phyloP scores from a whole-genome alignment of 2,113 vertebrate species.

The Heloderma charlesbogerti region DNA sequence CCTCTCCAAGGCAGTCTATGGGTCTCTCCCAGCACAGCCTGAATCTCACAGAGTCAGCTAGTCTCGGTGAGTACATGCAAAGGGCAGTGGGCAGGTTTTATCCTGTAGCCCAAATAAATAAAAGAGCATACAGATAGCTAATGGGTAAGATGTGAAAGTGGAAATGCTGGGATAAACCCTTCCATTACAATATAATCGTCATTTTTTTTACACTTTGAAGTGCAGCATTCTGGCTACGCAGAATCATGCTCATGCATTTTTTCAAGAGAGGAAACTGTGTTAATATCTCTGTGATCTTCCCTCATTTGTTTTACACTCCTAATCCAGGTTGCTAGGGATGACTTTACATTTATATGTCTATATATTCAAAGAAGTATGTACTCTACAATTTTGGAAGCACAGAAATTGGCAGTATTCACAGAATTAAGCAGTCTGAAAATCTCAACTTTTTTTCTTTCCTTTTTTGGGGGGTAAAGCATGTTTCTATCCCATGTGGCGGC shows the following conservation, averaged over 20 bases:
- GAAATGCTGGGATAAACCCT: slow-evolving; percentile 65
- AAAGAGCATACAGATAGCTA: slow-evolving; percentile 32
- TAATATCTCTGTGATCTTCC: slow-evolving; percentile 47
- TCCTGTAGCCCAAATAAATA: slow-evolving; percentile 54
- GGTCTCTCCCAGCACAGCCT: slow-evolving; percentile 91
- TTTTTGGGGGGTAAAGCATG: not conserved
- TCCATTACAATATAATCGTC: slow-evolving; percentile 55
- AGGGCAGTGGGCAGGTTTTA: slow-evolving; percentile 43
- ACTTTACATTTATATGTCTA: slow-evolving; percentile 33
- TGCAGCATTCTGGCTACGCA: slow-evolving; percentile 58
- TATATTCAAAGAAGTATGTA: slow-evolving; percentile 9
- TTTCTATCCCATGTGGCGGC: not conserved
- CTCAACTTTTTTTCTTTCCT: not conserved
- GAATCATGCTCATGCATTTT: slow-evolving; percentile 62
- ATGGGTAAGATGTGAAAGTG: slow-evolving; percentile 54
- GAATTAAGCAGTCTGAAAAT: not conserved
- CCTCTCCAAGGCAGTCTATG: slow-evolving; percentile 81
- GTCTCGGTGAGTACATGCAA: slow-evolving; percentile 85
- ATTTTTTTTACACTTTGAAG: slow-evolving; percentile 53
- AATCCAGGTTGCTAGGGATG: slow-evolving; percentile 13
- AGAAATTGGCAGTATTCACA: not conserved
- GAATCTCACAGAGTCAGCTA: slow-evolving; percentile 93
- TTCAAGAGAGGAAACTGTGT: slow-evolving; percentile 32
- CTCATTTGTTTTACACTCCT: slow-evolving; percentile 36
- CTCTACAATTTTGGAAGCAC: not conserved